A percentile compares a stretch with the other conserved stretches of the same genome.
phyloP scores from a whole-genome alignment of 1,140 invertebrate genomes.

The Sinella curviseta region DNA sequence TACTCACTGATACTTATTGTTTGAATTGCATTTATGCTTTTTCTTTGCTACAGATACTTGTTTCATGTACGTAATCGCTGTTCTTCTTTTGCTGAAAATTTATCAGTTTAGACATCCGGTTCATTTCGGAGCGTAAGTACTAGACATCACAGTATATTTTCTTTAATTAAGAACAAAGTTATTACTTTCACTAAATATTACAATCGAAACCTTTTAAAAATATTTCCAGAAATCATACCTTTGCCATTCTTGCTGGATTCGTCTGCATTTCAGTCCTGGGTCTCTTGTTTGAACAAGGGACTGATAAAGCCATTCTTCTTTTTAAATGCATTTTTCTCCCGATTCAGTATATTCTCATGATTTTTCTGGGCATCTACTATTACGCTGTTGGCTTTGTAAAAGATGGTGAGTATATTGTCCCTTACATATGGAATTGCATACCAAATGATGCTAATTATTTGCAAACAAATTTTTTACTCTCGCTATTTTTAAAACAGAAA shows the following conservation, averaged over 20 bases:
- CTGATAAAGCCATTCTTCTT: background rate
- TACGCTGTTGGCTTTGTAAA: conserved; percentile 43
- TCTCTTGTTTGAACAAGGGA: conserved; percentile 40
- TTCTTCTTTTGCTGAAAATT: conserved; percentile 62
- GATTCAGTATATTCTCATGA: conserved; percentile 30
- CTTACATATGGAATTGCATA: background rate
- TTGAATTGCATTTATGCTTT: background rate
- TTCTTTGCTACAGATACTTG: conserved; percentile 60
- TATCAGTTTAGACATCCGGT: conserved; percentile 66
- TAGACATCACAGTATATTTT: conserved; percentile 60
- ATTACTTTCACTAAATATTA: background rate
- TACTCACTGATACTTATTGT: too few species aligned
- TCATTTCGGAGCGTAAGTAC: conserved; percentile 54
- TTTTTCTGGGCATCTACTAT: conserved; percentile 28
- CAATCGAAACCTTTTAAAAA: too few species aligned
- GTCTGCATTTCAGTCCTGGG: conserved; percentile 38
- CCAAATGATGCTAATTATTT: background rate
- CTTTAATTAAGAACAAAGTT: conserved; percentile 51
- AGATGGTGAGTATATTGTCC: conserved; percentile 30
- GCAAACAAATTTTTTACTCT: background rate
- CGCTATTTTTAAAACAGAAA: conserved; percentile 11
- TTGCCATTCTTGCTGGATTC: conserved; percentile 40
- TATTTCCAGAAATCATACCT: conserved; percentile 40
- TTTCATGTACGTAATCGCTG: conserved; percentile 66
- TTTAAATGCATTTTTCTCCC: conserved; percentile 39